These are phyloP conservation scores for Bostrychus sinensis DNA, from an alignment of 2,113 vertebrate species.

Conservation along the genomic window DNA sequence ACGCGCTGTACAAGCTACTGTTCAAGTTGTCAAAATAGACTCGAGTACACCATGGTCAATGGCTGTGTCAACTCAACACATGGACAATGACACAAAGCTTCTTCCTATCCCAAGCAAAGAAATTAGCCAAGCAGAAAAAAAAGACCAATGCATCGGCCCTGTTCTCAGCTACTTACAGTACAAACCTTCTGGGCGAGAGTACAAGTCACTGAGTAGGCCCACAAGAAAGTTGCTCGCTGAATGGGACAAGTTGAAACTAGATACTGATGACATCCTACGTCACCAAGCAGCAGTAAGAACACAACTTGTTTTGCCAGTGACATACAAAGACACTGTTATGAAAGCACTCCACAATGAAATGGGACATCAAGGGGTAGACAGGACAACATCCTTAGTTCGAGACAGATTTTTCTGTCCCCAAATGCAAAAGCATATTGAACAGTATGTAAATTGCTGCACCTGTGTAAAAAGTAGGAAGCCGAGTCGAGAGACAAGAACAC, in stretches of 20 bases:
- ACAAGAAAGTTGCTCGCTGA: background rate
- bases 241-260: background rate
- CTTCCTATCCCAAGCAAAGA: background rate
- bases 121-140: background rate
- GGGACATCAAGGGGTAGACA: background rate
- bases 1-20: background rate
- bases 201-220: background rate
- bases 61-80: background rate
- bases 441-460: background rate
- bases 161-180: background rate
- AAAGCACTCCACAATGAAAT: background rate
- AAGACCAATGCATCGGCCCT: background rate
- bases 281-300: background rate
- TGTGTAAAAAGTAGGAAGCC: background rate
- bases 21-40: background rate
- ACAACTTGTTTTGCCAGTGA: background rate
- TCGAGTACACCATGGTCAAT: background rate
- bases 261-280: background rate
- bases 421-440: background rate
- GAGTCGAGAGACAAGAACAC: background rate
- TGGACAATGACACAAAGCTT: background rate
- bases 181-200: background rate
- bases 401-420: background rate
- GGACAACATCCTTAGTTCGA: background rate
- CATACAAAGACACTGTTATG: background rate